A percentile compares a stretch with the other conserved stretches of the same genome.
Conservation (phyloP, 2,888 invertebrate species). For the Dendrolimus houi region DNA sequence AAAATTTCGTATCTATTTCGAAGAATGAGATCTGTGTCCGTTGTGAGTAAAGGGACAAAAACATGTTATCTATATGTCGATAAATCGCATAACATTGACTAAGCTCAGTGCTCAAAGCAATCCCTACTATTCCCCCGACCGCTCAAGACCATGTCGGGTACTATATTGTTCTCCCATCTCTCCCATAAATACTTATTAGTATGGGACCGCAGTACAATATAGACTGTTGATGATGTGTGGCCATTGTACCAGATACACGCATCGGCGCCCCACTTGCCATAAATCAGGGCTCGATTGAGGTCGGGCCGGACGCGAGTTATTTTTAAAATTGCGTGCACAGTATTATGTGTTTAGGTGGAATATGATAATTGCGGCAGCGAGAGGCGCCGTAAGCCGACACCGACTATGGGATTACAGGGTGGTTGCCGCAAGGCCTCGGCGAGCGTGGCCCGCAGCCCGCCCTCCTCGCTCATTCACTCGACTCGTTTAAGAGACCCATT, state of each 20-base stretch:
- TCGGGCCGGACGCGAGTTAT: conserved; percentile 67
- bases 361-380: conserved; percentile 69
- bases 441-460: conserved; percentile 14
- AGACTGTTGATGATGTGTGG: conserved; percentile 12
- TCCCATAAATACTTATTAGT: no score
- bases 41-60: no score
- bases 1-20: no score
- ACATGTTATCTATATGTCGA: no score
- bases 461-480: conserved; percentile 28
- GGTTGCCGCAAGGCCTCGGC: conserved; percentile 29
- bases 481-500: conserved; percentile 21
- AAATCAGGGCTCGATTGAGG: conserved; percentile 66
- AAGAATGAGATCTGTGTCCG: no score
- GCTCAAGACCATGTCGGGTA: no score
- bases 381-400: conserved; percentile 72
- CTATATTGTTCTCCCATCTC: no score
- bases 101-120: no score
- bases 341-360: conserved; percentile 76
- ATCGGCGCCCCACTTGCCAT: conserved; percentile 43
- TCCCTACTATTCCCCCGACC: no score
- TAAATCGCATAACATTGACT: no score
- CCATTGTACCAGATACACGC: conserved; percentile 24
- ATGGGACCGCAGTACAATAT: not conserved
- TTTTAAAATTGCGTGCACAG: conserved; percentile 75
- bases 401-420: conserved; percentile 68